Conservation (phyloP, 2,113 vertebrate species). For the Cnemophilus loriae region DNA sequence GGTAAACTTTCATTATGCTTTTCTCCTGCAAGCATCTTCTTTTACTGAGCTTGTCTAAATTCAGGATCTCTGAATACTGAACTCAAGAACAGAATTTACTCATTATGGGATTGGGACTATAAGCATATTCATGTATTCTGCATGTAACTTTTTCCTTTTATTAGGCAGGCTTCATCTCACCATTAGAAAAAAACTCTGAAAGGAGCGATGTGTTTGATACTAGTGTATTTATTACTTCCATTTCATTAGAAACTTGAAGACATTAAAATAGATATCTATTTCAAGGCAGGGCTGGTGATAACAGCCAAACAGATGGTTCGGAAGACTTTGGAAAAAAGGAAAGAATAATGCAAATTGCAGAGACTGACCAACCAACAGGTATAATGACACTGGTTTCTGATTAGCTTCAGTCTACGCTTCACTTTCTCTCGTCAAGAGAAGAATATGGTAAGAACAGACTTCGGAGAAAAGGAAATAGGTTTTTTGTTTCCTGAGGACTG, state of each 20-base stretch:
- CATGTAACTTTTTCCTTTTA: background rate
- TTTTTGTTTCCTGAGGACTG: background rate
- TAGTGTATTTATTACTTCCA: background rate
- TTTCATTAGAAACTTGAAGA: background rate
- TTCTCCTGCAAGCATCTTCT: constrained; percentile 32
- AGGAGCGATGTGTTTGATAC: background rate
- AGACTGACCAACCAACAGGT: background rate
- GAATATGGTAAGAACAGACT: background rate
- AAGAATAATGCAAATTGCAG: background rate
- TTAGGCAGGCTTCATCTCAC: background rate
- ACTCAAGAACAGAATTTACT: background rate
- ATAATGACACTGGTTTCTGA: background rate
- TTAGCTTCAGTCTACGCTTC: background rate
- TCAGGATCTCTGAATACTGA: background rate
- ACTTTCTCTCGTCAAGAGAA: background rate
- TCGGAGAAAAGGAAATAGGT: background rate
- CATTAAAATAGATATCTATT: background rate
- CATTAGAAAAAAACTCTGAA: background rate
- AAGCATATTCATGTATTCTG: background rate
- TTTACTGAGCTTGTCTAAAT: background rate
- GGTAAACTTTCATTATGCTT: constrained; percentile 54
- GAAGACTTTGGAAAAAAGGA: background rate
- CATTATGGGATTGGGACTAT: background rate
- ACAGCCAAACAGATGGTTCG: background rate
- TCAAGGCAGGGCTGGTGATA: background rate